Base-by-base conservation (phyloP, 2,113 vertebrate species). In the Phasianus colchicus region DNA sequence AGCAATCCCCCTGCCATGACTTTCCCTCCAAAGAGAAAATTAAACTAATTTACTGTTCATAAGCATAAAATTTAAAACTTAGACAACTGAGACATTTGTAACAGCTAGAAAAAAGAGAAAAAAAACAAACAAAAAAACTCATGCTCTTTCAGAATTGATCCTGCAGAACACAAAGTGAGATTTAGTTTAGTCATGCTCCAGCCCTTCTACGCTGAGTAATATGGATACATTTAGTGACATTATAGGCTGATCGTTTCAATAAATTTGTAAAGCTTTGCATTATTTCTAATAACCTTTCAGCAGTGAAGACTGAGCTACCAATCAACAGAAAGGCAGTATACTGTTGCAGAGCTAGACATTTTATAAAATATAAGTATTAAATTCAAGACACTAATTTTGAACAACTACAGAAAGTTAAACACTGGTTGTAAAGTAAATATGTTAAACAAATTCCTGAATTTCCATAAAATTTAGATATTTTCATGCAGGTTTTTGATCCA, bases 1-100 rank as follows among this genome's bases (percentile, higher is more conserved):
- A 30, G 2, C 34, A 93, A 40, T 24, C 17, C 13, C 8, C 11
- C 6, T 19, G 9, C 9, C 9, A 3, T 20, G 27, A 54, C 24
- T 86, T 92, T 65, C 15, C 42, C 58, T 93, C 89, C 40, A 94
- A 89, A 90, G 3, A 61, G 13, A 77, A 95, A 88, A 81, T 66
- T 61, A 88, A 78, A 82, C 16, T 19, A 71, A 75, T 93, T 81
- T 65, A 74, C 52, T 70, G 8, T 48, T 78, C 34, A 29, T 11
- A 13, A 90, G 10, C 69, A 71, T 60, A 73, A 91, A 88, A 90
- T 72, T 69, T 20, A 85, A 91, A 80, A 73, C 32, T 76, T 85
- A 17, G 60, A 54, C 54, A 87, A 58, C 0, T 40, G 19, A 69
- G 47, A 21, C 5, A 54, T 75, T 83, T 81, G 36, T 42, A 88